phyloP scores from a whole-genome alignment of 2,113 vertebrate genomes.

The Corvus moneduloides region DNA sequence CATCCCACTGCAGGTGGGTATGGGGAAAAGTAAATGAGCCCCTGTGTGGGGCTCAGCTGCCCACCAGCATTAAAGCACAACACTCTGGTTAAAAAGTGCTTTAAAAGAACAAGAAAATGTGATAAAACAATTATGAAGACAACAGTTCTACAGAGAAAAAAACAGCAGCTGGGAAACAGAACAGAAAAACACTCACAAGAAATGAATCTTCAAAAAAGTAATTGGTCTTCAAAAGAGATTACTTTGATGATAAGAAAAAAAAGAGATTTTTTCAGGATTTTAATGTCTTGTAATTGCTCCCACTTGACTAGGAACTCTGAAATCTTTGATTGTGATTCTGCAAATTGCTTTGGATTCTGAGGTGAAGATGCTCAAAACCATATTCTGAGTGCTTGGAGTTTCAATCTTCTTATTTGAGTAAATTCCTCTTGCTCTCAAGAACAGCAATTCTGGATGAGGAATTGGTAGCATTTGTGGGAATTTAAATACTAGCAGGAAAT shows the following conservation, averaged over 20 bases:
- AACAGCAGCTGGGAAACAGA: neutral
- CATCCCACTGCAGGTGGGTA: too few species aligned
- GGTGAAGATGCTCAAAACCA: neutral
- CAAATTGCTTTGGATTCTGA: neutral
- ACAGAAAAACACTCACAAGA: neutral
- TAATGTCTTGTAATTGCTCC: neutral
- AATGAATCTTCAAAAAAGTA: neutral
- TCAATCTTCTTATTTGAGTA: neutral
- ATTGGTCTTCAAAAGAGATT: neutral
- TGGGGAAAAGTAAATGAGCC: neutral
- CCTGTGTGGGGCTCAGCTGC: neutral
- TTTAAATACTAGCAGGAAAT: neutral
- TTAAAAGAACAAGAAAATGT: neutral
- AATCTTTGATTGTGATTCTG: neutral
- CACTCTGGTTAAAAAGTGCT: neutral
- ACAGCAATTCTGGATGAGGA: neutral
- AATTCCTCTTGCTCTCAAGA: neutral
- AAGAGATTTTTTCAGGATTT: neutral
- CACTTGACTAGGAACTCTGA: neutral
- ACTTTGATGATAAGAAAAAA: neutral
- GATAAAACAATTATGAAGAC: neutral
- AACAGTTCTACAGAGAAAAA: neutral
- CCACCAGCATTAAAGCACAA: neutral
- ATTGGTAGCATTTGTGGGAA: neutral
- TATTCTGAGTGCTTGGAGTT: neutral